phyloP scores from a whole-genome alignment of 2,113 vertebrate species.

The Progne subis region DNA sequence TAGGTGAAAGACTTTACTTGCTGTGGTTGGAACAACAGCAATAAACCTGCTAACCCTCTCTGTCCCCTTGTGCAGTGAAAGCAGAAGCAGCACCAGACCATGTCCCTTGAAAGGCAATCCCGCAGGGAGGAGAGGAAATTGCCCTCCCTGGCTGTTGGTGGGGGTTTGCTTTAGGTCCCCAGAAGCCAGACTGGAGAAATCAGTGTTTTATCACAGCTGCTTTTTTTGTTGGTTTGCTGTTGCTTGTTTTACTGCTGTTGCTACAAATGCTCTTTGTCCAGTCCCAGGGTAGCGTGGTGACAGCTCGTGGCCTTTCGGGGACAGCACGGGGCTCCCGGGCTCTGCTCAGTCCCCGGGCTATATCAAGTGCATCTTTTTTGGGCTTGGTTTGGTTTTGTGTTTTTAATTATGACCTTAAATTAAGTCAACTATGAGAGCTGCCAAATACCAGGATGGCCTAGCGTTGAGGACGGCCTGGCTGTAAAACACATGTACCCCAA shows the following conservation, averaged over 20 bases:
- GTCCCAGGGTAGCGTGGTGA: background rate
- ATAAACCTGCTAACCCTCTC: background rate
- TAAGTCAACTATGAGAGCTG: background rate
- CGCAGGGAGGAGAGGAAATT: background rate
- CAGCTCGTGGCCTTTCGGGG: background rate
- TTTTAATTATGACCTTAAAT: constrained; percentile 12
- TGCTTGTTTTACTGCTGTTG: background rate
- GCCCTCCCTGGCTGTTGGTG: background rate
- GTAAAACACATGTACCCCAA: background rate
- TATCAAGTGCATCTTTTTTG: background rate
- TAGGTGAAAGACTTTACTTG: background rate
- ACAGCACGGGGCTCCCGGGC: background rate
- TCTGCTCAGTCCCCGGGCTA: background rate
- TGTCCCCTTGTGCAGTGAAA: background rate
- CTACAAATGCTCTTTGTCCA: background rate
- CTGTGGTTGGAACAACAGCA: background rate
- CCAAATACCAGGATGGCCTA: background rate
- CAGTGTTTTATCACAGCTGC: background rate
- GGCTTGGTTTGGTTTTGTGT: background rate
- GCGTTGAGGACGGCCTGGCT: background rate
- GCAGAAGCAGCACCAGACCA: background rate
- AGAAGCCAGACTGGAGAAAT: background rate
- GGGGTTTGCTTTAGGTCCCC: background rate
- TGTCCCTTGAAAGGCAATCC: background rate
- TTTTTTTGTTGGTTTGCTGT: background rate